Evolutionary conservation across 2,888 invertebrate genomes (phyloP), one percentile per base, ranked within the genome.

Genomic region (Oligia strigilis): DNA sequence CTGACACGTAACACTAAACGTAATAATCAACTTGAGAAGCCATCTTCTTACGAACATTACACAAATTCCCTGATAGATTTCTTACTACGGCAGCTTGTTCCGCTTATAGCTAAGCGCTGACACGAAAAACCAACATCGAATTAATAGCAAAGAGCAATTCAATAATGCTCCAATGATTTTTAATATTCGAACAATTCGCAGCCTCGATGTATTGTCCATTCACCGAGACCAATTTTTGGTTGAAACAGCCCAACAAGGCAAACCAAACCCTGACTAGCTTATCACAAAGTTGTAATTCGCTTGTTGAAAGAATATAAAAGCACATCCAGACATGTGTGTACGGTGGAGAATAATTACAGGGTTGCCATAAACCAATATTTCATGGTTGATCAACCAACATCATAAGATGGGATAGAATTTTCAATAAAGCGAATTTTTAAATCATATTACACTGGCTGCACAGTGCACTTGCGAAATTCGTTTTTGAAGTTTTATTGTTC

Each of bases 91-190:
- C 2, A 65, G 5, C 17, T 11, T 36, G 49, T 49, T 73, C 60
- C 67, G 80, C 75, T 84, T 40, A 71, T 60, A 0, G 17, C 3
- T 0, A 1, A 6, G 65, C 93, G 92, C 93, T 90, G 0, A 4
- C 87, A 93, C 75, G 87, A 23, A 14, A 55, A 83, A 89, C 93
- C 77, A 60, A 89, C 89, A 82, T 78, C 85, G 88, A 94, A 94
- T 94, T 94, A 94, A 95, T 94, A 91, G 94, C 93, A 94, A 95
- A 95, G 94, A 93, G 95, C 95, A 95, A 95, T 94, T 95, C 93
- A 94, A 95, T 95, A 95, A 95, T 95, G 96, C 96, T 95, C 91
- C 92, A 95, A 94, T 95, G 95, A 95, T 95, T 96, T 96, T 96
- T 96, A 96, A 96, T 96, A 96, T 96, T 95, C 95, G 93, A 92